Base-by-base conservation (phyloP, 2,113 vertebrate species). In the Silurus glanis region DNA sequence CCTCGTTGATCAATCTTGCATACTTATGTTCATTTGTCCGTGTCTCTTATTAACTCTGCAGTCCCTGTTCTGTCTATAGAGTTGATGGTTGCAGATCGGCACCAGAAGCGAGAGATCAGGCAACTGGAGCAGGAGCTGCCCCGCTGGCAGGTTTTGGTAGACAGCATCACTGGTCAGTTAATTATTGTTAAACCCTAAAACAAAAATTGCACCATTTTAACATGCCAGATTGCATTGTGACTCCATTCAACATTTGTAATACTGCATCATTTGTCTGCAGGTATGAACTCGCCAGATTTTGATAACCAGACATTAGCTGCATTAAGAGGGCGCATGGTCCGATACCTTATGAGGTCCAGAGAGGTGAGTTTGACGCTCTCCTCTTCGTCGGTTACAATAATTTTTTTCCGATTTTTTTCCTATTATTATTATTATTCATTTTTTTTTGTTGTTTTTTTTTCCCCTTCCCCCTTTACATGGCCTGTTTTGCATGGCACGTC, bases 291-390 rank as follows among this genome's bases (percentile, higher is more conserved):
- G 86, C 97, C 97, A 0, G 97, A 99, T 90, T 99, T 99, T 16
- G 97, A 99, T 93, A 98, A 97, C 93, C 97, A 98, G 94, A 98
- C 97, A 0, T 93, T 99, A 91, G 97, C 97, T 0, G 97, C 97
- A 12, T 91, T 98, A 78, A 95, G 97, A 59, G 97, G 97, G 79
- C 93, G 97, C 83, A 97, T 98, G 97, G 97, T 98, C 21, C 96
- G 97, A 49, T 98, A 99, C 91, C 95, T 98, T 25, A 99, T 98
- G 97, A 95, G 97, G 28, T 98, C 97, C 0, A 94, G 97, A 83
- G 97, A 98, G 96, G 97, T 95, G 51, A 90, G 90, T 51, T 51
- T 17, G n/a, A 55, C 1, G 7, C 8, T 14, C 17, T 75, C 0
- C 5, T 71, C 2, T 66, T 17, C 17, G 0, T 45, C 67, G 72